Evolutionary conservation across 2,888 invertebrate genomes (phyloP).

Genomic region (Vanessa cardui): DNA sequence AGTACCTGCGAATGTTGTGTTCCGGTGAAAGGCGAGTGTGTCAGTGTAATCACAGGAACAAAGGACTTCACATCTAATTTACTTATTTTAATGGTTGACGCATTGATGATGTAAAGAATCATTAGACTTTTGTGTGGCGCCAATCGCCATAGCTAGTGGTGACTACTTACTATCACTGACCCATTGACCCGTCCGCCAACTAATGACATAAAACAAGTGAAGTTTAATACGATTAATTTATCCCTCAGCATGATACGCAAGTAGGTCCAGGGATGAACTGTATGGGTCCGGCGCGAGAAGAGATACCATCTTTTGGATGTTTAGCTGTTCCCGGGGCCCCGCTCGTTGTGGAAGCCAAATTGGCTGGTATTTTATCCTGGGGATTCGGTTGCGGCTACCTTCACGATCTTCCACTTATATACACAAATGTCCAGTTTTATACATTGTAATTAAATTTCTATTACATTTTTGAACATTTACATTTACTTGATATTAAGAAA

Average conservation of each 20-base stretch:
- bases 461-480: neutral
- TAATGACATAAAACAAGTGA: too few species aligned
- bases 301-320: constrained; percentile 53
- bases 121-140: too few species aligned
- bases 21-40: too few species aligned
- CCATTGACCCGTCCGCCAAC: too few species aligned
- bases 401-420: constrained; percentile 65
- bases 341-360: constrained; percentile 53
- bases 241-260: constrained; percentile 50
- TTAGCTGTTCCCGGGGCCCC: constrained; percentile 70
- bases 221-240: too few species aligned
- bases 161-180: too few species aligned
- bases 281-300: constrained; percentile 55
- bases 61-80: too few species aligned
- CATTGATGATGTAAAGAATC: too few species aligned
- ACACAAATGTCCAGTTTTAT: constrained; percentile 54
- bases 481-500: neutral
- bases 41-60: too few species aligned
- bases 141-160: too few species aligned
- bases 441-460: constrained; percentile 48
- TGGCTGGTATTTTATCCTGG: constrained; percentile 67
- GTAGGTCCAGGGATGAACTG: constrained; percentile 59
- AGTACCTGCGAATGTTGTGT: too few species aligned
- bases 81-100: too few species aligned
- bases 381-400: constrained; percentile 70